Evolutionary conservation across 2,888 invertebrate genomes (phyloP), one percentile per base, ranked within the genome.

Genomic region (Ametastegia equiseti): DNA sequence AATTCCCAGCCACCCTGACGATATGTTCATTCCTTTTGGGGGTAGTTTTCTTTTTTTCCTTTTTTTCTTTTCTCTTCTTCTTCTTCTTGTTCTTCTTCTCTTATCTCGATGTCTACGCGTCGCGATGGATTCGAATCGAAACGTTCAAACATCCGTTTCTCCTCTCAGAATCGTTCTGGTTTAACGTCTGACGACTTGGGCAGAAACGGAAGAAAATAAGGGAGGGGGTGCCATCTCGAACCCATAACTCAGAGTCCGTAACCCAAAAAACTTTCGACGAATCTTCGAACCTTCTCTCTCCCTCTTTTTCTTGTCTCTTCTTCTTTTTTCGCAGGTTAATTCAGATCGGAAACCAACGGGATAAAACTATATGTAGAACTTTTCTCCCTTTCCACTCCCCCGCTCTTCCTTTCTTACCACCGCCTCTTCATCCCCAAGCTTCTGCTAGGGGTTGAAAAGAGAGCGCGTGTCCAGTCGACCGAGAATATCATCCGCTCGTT

Each of bases 1-100:
- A 87, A 85, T 82, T 83, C 85, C 83, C 71, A 82, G 78, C 82
- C 82, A 82, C 65, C 6, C 69, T 67, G n/a, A 9, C 36, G 36
- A 67, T 67, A 39, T 45, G 27, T 45, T 36, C 39, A 71, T 45
- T 71, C 39, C 23, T 27, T 71, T 45, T 9, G 42, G 11, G 11
- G 42, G 27, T 45, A 23, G n/a, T 45, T 45, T 30, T 47, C 27
- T 27, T 23, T 63, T 30, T 71, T 78, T 36, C 60, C 65, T 42
- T 11, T 50, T 69, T 47, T 60, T 73, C 23, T 47, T 80, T 45
- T 60, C 77, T 77, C 80, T 69, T 81, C 60, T 15, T 30, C 15
- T 19, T 27, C 54, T 75, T 45, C 63, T 30, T 73, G 13, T 63
- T 69, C 36, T 50, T 47, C 39, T 73, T 42, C 63, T 45, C 47